Base-by-base conservation (phyloP, 2,797 vertebrate species). In the Rhynchonycteris naso region DNA sequence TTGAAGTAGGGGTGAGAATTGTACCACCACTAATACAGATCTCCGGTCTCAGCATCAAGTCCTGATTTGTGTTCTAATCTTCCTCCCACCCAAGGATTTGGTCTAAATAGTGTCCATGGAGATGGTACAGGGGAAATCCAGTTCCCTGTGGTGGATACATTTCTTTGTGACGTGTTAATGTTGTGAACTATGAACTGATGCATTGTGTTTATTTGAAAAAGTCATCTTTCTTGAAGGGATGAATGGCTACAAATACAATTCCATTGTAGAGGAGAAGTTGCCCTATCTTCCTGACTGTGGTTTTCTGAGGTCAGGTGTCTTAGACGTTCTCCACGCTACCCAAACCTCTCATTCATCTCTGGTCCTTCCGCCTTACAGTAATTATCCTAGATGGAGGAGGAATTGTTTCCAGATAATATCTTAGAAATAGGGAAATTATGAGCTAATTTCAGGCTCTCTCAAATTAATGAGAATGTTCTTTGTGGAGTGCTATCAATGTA, bases 401-500 rank as follows among this genome's bases (percentile, higher is more conserved):
- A 96, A 95, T 88, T 91, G 89, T 97, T 96, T 72, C 72, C 87
- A 97, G 95, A 96, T 97, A 90, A 75, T 93, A 92, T 90, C 69
- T 84, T 72, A 87, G 93, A 97, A 98, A 96, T 63, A 38, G 83
- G 61, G 92, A 88, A 93, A 93, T 97, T 96, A 96, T 89, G 85
- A 97, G 92, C 96, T 95, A 88, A 97, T 94, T 94, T 96, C 79
- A 47, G 68, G 63, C 84, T 86, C 78, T 91, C 47, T 95, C 91
- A 95, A 95, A 94, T 96, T 95, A 96, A 97, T 94, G 94, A 96
- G 84, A 96, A 76, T 92, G 43, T 95, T 89, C 96, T 95, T 94
- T 81, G 59, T 96, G 92, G 76, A 94, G 86, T 24, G 24, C 93
- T 96, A 81, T 93, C 80, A 93, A 54, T 80, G 84, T 81, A 95